Evolutionary conservation across 2,888 invertebrate genomes (phyloP).

Genomic region (Deilephila elpenor): DNA sequence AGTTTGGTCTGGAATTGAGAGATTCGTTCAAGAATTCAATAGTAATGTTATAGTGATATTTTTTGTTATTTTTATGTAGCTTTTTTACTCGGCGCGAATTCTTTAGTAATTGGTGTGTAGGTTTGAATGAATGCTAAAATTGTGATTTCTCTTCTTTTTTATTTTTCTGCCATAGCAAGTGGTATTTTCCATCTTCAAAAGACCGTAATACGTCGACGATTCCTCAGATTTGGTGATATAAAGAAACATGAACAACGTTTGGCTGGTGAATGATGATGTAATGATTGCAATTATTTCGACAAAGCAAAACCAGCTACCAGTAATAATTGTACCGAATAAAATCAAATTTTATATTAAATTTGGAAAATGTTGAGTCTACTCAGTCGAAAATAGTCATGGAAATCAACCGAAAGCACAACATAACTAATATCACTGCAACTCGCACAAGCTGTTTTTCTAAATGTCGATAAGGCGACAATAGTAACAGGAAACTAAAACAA

Average conservation of each 20-base stretch:
- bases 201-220: too few relatives aligned
- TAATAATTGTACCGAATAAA: too few relatives aligned
- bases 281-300: too few relatives aligned
- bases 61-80: not conserved
- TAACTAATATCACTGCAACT: constrained; percentile 47
- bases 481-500: constrained; percentile 67
- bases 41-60: not conserved
- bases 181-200: not conserved
- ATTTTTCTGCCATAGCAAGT: too few relatives aligned
- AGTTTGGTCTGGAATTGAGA: constrained; percentile 10
- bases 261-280: too few relatives aligned
- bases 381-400: not conserved
- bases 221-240: too few relatives aligned
- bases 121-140: too few relatives aligned
- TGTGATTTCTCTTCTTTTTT: too few relatives aligned
- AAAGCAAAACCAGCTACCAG: too few relatives aligned
- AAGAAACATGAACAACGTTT: too few relatives aligned
- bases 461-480: constrained; percentile 70
- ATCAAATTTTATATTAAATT: too few relatives aligned
- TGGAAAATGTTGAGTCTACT: not conserved
- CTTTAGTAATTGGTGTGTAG: too few relatives aligned
- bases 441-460: constrained; percentile 50
- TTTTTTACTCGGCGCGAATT: not conserved
- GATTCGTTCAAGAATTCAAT: constrained; percentile 5
- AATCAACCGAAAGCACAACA: constrained; percentile 29